Percentiles rank a stretch among this genome's conserved stretches.
Evolutionary conservation across 2,888 invertebrate genomes (phyloP).

Genomic region (Octodonta nipae): DNA sequence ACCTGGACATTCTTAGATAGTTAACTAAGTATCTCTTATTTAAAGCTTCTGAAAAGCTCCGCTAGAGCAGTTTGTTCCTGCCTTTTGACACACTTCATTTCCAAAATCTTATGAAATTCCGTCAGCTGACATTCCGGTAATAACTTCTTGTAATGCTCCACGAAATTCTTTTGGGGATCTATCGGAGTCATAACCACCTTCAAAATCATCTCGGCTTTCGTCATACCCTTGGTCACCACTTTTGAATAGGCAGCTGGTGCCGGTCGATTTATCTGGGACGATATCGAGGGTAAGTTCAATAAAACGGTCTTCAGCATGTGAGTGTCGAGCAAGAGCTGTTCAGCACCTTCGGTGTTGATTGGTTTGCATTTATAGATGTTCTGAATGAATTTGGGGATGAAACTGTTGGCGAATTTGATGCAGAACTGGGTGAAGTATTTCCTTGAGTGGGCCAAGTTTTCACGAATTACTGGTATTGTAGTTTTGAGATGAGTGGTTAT

Average conservation of each 20-base stretch:
- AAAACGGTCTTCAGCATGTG: conserved; percentile 88
- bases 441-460: conserved; percentile 76
- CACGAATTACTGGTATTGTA: conserved; percentile 76
- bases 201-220: conserved; percentile 95
- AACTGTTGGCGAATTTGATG: conserved; percentile 86
- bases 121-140: conserved; percentile 76
- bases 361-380: conserved; percentile 84
- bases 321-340: conserved; percentile 85
- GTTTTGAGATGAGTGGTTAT: conserved; percentile 77
- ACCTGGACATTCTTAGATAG: background rate
- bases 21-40: no score
- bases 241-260: conserved; percentile 80
- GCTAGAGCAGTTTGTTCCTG: conserved; percentile 44
- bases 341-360: conserved; percentile 79
- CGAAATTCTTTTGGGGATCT: conserved; percentile 66
- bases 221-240: conserved; percentile 67
- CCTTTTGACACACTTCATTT: conserved; percentile 73
- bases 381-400: conserved; percentile 88
- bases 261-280: conserved; percentile 74
- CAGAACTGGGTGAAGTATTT: conserved; percentile 98
- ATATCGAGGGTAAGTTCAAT: conserved; percentile 85
- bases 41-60: conserved; percentile 41
- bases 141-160: conserved; percentile 78
- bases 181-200: conserved; percentile 94
- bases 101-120: conserved; percentile 88